These are phyloP conservation scores for Sarcophaga carnaria DNA, from an alignment of 2,888 invertebrate genomes.

Conservation along the genomic window DNA sequence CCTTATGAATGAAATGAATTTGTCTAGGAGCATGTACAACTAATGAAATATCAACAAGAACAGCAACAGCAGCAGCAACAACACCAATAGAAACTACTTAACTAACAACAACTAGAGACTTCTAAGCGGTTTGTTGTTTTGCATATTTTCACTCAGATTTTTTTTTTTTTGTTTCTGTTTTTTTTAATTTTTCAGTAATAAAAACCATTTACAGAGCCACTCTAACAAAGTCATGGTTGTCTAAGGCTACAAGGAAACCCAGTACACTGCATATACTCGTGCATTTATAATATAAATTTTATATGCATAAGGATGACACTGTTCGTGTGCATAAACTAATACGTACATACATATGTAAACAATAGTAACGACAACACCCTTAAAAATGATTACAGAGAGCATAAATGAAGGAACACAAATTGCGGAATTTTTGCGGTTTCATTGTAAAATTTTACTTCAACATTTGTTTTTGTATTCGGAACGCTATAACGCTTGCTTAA, in stretches of 20 bases:
- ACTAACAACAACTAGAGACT: constrained; percentile 24
- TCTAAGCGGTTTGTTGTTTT: constrained; percentile 10
- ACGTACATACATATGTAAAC: constrained; percentile 1
- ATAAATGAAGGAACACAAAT: background rate
- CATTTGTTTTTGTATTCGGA: too few relatives aligned
- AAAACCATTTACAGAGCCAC: constrained; percentile 11
- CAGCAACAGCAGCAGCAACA: background rate
- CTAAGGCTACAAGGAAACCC: background rate
- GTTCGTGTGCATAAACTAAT: background rate
- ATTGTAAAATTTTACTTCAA: background rate
- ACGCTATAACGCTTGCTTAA: background rate
- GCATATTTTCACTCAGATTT: background rate
- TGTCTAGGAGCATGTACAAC: background rate
- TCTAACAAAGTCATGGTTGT: constrained; percentile 27
- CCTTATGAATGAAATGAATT: background rate
- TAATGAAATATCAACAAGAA: background rate
- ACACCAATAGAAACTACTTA: background rate
- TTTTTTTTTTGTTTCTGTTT: too few relatives aligned
- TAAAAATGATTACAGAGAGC: background rate
- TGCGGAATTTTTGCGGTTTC: constrained; percentile 23
- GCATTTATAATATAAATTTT: background rate
- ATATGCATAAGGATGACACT: background rate
- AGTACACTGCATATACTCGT: background rate
- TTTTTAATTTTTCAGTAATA: constrained; percentile 15
- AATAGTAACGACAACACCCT: background rate